These are phyloP conservation scores for Hippopotamyrus pictus DNA, from an alignment of 2,797 vertebrate species.

Conservation along the genomic window DNA sequence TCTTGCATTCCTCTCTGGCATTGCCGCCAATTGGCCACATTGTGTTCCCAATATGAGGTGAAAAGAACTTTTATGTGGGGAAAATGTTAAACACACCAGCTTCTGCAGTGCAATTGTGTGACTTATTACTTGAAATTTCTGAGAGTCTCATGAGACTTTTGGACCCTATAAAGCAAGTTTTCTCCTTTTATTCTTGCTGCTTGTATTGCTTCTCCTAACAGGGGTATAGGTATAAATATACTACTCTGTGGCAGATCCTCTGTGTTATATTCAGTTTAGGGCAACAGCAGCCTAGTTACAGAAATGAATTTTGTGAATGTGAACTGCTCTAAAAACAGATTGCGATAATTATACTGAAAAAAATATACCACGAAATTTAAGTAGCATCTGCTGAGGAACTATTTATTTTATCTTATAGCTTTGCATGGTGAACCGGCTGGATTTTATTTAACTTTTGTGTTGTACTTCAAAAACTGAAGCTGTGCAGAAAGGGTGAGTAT, in stretches of 20 bases:
- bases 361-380: not conserved
- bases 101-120: not conserved
- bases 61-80: not conserved
- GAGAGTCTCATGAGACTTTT: not conserved
- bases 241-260: not conserved
- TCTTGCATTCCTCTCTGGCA: not conserved
- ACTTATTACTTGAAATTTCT: not conserved
- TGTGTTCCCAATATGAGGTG: not conserved
- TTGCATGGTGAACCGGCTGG: not conserved
- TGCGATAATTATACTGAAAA: not conserved
- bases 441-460: not conserved
- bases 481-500: not conserved
- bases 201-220: not conserved
- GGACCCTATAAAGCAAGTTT: not conserved
- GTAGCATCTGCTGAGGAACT: not conserved
- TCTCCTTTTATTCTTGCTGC: not conserved
- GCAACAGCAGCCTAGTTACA: not conserved
- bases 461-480: not conserved
- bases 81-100: not conserved
- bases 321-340: not conserved
- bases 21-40: not conserved
- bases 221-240: not conserved
- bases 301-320: not conserved
- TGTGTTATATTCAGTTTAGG: not conserved
- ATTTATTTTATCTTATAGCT: not conserved